phyloP scores from a whole-genome alignment of 1,140 invertebrate genomes.

The Pogonognathellus flavescens region DNA sequence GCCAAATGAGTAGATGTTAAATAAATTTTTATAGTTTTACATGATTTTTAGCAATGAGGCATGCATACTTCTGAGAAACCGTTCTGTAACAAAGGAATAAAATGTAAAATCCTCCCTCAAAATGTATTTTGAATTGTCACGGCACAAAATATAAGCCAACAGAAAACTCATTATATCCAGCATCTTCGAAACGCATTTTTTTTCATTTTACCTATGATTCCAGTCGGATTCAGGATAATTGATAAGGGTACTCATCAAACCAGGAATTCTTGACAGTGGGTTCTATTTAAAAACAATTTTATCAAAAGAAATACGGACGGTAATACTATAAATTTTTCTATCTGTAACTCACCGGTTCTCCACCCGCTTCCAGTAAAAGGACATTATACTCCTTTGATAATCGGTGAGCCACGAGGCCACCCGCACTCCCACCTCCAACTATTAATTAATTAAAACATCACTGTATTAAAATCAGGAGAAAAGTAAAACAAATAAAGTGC shows the following conservation, averaged over 20 bases:
- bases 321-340: not conserved
- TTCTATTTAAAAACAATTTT: not conserved
- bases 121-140: not conserved
- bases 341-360: not conserved
- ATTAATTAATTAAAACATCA: slow-evolving; percentile 9
- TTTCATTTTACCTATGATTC: not conserved
- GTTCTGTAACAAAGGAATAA: not conserved
- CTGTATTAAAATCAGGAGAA: not conserved
- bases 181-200: not conserved
- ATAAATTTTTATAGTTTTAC: not conserved
- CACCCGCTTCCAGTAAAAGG: slow-evolving; percentile 40
- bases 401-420: not conserved
- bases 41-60: not conserved
- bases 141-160: too few species aligned
- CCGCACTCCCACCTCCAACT: slow-evolving; percentile 45
- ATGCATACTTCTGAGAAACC: not conserved
- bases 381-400: slow-evolving; percentile 18
- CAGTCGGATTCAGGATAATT: slow-evolving; percentile 36
- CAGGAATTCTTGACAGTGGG: slow-evolving; percentile 8
- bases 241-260: not conserved
- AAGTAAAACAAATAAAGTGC: too few species aligned
- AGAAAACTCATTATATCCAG: not conserved
- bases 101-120: not conserved
- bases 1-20: too few species aligned
- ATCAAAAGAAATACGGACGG: too few species aligned